Evolutionary conservation across 2,113 vertebrate species (phyloP).

Genomic region (Pseudonaja textilis): DNA sequence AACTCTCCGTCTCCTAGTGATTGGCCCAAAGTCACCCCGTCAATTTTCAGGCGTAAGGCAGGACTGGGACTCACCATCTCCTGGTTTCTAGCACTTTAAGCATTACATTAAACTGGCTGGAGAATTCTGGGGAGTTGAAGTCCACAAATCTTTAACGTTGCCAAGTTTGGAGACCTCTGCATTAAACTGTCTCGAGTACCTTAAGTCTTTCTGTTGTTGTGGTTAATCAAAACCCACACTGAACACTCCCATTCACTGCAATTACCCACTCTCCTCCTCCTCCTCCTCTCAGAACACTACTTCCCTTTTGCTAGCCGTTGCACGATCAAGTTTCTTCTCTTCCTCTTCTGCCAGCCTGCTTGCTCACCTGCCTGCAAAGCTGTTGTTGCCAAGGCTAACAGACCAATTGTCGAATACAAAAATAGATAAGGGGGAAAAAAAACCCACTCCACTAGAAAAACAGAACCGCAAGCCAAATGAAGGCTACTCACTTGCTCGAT

Average conservation of each 20-base stretch:
- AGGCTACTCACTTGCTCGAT: constrained; percentile 90
- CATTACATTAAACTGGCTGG: not conserved
- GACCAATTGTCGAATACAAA: not conserved
- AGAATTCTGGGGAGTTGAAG: too few species aligned
- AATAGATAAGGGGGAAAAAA: not conserved
- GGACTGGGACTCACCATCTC: not conserved
- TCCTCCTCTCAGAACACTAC: not conserved
- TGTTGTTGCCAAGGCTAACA: not conserved
- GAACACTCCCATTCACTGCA: not conserved
- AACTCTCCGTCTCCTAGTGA: too few species aligned
- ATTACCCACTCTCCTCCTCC: not conserved
- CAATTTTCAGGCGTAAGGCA: too few species aligned
- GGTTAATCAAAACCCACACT: not conserved
- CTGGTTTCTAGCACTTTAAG: not conserved
- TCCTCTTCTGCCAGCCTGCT: not conserved
- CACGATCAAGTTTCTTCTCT: not conserved
- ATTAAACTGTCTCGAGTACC: not conserved
- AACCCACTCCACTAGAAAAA: not conserved
- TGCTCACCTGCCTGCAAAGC: not conserved
- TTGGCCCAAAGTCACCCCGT: too few species aligned
- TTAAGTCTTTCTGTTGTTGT: not conserved
- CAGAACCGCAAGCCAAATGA: not conserved
- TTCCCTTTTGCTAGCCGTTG: not conserved
- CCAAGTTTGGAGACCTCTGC: too few species aligned
- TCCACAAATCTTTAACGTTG: too few species aligned